Evolutionary conservation across 2,113 vertebrate genomes (phyloP).

Genomic region (Gymnorhina tibicen): DNA sequence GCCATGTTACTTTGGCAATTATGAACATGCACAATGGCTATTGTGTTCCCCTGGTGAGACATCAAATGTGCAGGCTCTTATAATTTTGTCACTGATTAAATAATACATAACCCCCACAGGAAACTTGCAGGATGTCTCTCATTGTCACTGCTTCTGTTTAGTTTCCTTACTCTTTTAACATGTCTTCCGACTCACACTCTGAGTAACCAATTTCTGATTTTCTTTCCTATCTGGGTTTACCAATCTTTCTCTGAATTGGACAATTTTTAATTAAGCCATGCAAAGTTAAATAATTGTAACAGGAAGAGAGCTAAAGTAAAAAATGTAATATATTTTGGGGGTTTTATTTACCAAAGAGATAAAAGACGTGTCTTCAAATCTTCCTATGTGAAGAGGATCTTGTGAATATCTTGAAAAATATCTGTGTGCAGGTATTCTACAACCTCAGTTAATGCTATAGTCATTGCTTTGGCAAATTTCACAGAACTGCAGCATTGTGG

Average conservation of each 20-base stretch:
- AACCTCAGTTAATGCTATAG: not conserved
- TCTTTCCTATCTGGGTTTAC: not conserved
- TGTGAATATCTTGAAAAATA: not conserved
- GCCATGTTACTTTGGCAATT: not conserved
- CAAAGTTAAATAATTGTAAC: not conserved
- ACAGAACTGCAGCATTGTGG: not conserved
- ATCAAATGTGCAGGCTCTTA: not conserved
- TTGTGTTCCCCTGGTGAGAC: not conserved
- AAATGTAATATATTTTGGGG: not conserved
- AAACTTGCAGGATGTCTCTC: not conserved
- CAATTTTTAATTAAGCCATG: not conserved
- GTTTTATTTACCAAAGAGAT: not conserved
- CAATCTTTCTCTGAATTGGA: not conserved
- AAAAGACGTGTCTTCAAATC: not conserved
- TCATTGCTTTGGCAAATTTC: not conserved
- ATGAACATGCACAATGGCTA: not conserved
- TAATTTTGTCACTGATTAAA: slow-evolving; percentile 10
- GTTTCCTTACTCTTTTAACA: not conserved
- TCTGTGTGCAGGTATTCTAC: not conserved
- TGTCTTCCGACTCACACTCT: not conserved
- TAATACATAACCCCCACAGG: not conserved
- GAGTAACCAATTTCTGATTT: not conserved
- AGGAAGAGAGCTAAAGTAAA: not conserved
- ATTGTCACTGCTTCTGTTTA: not conserved
- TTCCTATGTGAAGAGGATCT: not conserved